Base-by-base conservation (phyloP, 1,140 invertebrate species). In the Meloidogyne floridensis region DNA sequence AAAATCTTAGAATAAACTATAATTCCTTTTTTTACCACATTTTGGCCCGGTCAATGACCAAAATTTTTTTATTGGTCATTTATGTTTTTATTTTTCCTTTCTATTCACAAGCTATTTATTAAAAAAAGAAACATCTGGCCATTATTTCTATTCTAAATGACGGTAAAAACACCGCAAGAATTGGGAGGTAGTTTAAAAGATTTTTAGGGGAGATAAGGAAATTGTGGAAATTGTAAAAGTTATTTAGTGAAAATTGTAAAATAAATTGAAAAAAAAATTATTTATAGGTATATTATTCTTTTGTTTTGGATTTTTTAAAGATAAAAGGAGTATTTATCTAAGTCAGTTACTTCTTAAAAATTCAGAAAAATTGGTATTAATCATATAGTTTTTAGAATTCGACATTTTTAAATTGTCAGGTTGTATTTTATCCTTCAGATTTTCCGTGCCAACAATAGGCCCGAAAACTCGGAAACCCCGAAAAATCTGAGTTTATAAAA, bases 1-100 rank as follows among this genome's bases (percentile, higher is more conserved):
- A 47, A 47, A 47, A 47, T 0, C 7, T 47, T 47, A 6, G 47
- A 32, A 32, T 32, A 32, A 32, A 32, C 2, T 32, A 20, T 20
- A 32, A 32, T 32, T 32, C 1, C 32, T 47, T 47, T 6, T 47
- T 47, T 47, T 47, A 47, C 47, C 47, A 47, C n/a, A 65, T 65
- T 7, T 15, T 65, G n/a, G n/a, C n/a, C n/a, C 59, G 4, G 59
- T 5, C 59, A 65, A 65, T 65, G 15, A 65, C 59, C 15, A 65
- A 65, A 65, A n/a, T 15, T 65, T n/a, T 65, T 65, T 65, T 65
- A 65, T 65, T 65, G 59, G 59, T 65, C 59, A 65, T 65, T 65
- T 65, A n/a, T 65, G 15, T 59, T 59, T n/a, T 65, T 65, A n/a
- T 65, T n/a, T 6, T n/a, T 5, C 15, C n/a, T n/a, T 65, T n/a